Percentiles rank a stretch among this genome's conserved stretches.
These are phyloP conservation scores for Pseudomugil gertrudae DNA, from an alignment of 2,797 vertebrate genomes.

Conservation along the genomic window DNA sequence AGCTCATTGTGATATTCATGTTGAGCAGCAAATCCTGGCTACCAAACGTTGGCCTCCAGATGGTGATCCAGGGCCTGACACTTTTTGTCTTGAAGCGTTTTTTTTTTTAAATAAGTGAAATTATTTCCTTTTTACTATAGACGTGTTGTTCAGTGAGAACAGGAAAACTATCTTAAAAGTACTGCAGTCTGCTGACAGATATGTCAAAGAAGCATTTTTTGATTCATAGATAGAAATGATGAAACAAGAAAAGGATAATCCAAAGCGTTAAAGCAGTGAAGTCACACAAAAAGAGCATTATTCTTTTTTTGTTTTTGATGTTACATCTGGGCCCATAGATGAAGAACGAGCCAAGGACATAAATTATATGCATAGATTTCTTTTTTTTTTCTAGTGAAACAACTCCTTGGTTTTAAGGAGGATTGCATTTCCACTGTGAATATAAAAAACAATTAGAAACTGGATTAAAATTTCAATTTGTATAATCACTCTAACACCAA, in stretches of 20 bases:
- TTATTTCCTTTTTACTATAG: neutral
- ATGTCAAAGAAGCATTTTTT: neutral
- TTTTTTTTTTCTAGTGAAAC: neutral
- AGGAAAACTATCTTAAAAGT: neutral
- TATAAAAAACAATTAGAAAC: neutral
- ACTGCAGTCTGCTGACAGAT: neutral
- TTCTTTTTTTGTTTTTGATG: neutral
- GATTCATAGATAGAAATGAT: neutral
- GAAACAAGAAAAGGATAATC: neutral
- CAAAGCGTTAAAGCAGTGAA: neutral
- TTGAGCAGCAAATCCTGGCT: conserved; percentile 20
- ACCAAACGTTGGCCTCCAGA: conserved; percentile 54
- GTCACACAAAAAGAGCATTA: neutral
- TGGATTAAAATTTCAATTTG: too few species aligned
- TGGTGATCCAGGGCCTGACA: conserved; percentile 9
- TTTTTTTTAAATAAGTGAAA: neutral
- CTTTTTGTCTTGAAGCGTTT: conserved; percentile 6
- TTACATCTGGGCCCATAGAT: neutral
- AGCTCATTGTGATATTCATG: conserved; percentile 24
- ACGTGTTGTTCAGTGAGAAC: neutral
- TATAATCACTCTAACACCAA: too few species aligned
- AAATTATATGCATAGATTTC: neutral
- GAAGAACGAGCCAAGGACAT: neutral
- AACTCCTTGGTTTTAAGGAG: neutral
- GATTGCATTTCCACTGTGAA: neutral